A percentile compares a stretch with the other conserved stretches of the same genome.
These are phyloP conservation scores for Timandra comae DNA, from an alignment of 2,888 invertebrate genomes.

Conservation along the genomic window DNA sequence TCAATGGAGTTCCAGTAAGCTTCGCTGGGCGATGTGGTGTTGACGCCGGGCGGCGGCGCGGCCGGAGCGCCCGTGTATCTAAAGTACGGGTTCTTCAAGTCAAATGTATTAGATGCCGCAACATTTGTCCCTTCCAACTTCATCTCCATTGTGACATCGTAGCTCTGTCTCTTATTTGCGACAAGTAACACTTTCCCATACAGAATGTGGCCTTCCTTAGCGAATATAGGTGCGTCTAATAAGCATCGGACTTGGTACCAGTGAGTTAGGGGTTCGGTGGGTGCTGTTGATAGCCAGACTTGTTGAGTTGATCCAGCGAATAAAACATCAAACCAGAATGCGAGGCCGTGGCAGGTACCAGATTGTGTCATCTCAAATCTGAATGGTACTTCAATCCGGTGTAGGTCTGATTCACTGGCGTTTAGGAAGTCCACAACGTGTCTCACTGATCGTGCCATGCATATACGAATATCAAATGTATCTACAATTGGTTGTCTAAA, in stretches of 20 bases:
- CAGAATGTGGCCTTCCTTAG: conserved; percentile 94
- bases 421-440: conserved; percentile 96
- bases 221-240: conserved; percentile 94
- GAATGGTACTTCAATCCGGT: conserved; percentile 96
- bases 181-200: conserved; percentile 91
- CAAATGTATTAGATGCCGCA: conserved; percentile 92
- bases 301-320: conserved; percentile 93
- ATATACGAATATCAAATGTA: conserved; percentile 98
- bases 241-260: conserved; percentile 99
- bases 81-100: conserved; percentile 99
- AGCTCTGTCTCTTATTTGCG: conserved; percentile 98
- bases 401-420: conserved; percentile 94
- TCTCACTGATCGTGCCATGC: conserved; percentile 94
- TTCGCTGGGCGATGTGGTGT: conserved; percentile 94
- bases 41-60: conserved; percentile 93
- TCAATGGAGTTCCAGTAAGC: conserved; percentile 92
- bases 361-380: conserved; percentile 94
- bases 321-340: conserved; percentile 99
- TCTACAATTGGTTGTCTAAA: conserved; percentile 99
- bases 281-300: conserved; percentile 98
- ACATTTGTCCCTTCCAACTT: conserved; percentile 91
- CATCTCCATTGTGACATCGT: conserved; percentile 97
- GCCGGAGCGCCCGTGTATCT: conserved; percentile 96
- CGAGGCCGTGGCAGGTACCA: conserved; percentile 96
- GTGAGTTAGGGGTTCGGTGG: conserved; percentile 98